These are phyloP conservation scores for Enteromius radiatus DNA, from an alignment of 2,797 vertebrate species.

Conservation along the genomic window DNA sequence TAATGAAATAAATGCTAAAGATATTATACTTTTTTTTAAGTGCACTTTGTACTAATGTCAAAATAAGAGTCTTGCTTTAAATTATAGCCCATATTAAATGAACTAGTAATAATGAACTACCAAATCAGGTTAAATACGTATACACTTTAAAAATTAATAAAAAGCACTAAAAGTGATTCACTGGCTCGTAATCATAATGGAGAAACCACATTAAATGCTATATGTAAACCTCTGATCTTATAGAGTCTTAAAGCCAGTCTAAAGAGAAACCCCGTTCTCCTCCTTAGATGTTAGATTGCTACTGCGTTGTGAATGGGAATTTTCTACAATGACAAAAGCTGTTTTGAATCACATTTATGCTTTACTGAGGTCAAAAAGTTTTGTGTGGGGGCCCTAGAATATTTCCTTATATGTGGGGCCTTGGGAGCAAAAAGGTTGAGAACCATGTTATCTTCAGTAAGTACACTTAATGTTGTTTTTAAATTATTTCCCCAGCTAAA, in stretches of 20 bases:
- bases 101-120: background rate
- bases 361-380: background rate
- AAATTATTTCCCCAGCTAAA: background rate
- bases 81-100: background rate
- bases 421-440: background rate
- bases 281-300: background rate
- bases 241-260: background rate
- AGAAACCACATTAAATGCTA: background rate
- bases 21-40: background rate
- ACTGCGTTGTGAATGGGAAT: background rate
- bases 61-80: background rate
- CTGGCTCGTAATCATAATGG: background rate
- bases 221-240: background rate
- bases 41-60: background rate
- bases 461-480: background rate
- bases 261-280: background rate
- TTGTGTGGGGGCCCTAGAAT: background rate
- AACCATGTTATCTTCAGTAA: background rate
- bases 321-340: background rate
- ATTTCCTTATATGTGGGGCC: background rate
- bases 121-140: background rate
- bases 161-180: background rate
- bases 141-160: background rate
- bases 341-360: background rate
- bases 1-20: background rate